Conservation (phyloP, 92 coral and sea anemone species). For the Porites divaricata region DNA sequence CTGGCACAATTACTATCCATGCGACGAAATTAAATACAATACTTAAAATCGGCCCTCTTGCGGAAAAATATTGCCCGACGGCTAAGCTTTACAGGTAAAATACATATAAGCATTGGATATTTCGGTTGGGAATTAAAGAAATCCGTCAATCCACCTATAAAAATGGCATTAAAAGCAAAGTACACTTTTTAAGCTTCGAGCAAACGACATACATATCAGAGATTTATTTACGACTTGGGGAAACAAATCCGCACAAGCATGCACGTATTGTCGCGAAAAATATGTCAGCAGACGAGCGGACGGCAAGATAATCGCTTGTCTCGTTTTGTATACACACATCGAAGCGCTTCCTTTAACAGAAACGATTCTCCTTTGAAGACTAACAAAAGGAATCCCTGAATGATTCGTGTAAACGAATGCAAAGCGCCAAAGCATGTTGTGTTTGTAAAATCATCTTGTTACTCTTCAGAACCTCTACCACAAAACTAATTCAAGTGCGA, state of each 20-base stretch:
- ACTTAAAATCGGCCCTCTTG: conserved; percentile 55
- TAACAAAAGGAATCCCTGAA: conserved; percentile 74
- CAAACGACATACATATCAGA: conserved; percentile 49
- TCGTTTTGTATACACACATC: conserved; percentile 32
- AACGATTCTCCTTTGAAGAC: conserved; percentile 61
- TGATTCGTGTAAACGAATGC: conserved; percentile 68
- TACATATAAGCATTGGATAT: conserved; percentile 41
- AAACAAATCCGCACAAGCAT: conserved; percentile 39
- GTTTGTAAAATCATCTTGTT: conserved; percentile 54
- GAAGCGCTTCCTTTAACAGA: conserved; percentile 24
- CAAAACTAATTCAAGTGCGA: conserved; percentile 26
- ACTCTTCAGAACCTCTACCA: conserved; percentile 44
- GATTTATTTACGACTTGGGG: conserved; percentile 33
- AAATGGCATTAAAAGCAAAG: conserved; percentile 55
- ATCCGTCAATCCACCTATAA: conserved; percentile 9
- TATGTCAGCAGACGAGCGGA: conserved; percentile 34
- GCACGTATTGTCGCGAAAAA: conserved; percentile 38
- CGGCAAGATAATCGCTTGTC: conserved; percentile 35
- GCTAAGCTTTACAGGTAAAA: conserved; percentile 65
- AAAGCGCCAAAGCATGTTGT: conserved; percentile 60
- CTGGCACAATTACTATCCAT: conserved; percentile 49
- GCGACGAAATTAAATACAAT: conserved; percentile 79
- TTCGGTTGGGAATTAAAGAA: conserved; percentile 32
- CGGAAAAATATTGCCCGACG: conserved; percentile 56
- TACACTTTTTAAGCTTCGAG: conserved; percentile 66